A percentile compares a stretch with the other conserved stretches of the same genome.
Evolutionary conservation across 2,113 vertebrate genomes (phyloP).

Genomic region (Pedionomus torquatus): DNA sequence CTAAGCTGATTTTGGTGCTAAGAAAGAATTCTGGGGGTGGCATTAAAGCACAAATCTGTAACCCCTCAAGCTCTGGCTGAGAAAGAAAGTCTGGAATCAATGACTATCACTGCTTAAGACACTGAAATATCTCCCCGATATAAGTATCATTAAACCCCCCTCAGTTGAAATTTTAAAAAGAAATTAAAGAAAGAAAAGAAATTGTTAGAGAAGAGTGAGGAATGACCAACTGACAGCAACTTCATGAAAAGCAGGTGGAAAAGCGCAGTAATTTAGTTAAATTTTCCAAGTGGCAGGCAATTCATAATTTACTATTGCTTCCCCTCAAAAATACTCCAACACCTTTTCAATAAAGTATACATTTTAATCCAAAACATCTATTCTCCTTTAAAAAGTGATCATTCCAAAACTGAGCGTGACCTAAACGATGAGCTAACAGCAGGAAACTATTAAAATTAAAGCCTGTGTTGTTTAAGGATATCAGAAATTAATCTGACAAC

Average conservation of each 20-base stretch:
- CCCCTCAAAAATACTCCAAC: neutral
- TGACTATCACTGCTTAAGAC: too few relatives aligned
- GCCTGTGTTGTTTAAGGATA: neutral
- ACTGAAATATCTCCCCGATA: neutral
- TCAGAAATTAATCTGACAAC: neutral
- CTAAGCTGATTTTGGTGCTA: constrained; percentile 68
- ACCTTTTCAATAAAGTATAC: neutral
- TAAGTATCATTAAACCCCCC: neutral
- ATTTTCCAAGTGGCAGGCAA: neutral
- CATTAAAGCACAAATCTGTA: constrained; percentile 73
- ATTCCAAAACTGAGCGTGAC: neutral
- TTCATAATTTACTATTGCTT: neutral
- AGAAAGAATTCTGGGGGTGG: constrained; percentile 74
- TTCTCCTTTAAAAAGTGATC: neutral
- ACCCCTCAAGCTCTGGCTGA: constrained; percentile 74
- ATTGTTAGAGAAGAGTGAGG: too few relatives aligned
- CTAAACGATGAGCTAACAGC: neutral
- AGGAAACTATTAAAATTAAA: neutral
- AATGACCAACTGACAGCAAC: too few relatives aligned
- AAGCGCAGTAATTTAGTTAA: neutral
- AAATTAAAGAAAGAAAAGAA: too few relatives aligned
- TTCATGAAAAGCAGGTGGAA: neutral
- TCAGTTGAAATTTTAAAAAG: neutral
- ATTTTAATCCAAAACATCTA: neutral
- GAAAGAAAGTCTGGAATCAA: neutral